A percentile compares a stretch with the other conserved stretches of the same genome.
These are phyloP conservation scores for Biston stratarius DNA, from an alignment of 2,888 invertebrate species.

Conservation along the genomic window DNA sequence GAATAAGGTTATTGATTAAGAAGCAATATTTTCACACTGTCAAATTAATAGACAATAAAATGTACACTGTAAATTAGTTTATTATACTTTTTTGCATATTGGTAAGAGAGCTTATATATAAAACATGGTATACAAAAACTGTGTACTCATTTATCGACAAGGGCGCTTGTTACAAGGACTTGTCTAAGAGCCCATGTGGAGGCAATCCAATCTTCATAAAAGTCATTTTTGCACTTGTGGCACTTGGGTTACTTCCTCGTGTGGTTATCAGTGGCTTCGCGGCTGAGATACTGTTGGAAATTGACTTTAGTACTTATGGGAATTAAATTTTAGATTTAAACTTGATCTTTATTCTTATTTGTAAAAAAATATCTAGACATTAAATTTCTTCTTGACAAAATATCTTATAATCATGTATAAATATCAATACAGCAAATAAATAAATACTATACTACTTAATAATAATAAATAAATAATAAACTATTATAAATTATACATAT, in stretches of 20 bases:
- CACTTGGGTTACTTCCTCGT: slow-evolving; percentile 13
- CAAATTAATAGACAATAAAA: too few relatives aligned
- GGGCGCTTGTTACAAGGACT: slow-evolving; percentile 26
- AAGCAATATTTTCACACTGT: not conserved
- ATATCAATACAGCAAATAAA: too few relatives aligned
- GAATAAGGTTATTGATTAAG: not conserved
- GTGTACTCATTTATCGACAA: slow-evolving; percentile 16
- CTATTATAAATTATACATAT: too few relatives aligned
- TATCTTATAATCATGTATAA: too few relatives aligned
- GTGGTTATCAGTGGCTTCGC: slow-evolving; percentile 17
- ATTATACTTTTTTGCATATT: not conserved
- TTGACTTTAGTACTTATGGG: slow-evolving; percentile 1
- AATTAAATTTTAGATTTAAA: slow-evolving; percentile 2
- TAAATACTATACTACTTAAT: too few relatives aligned
- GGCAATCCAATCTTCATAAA: slow-evolving; percentile 38
- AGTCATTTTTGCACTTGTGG: slow-evolving; percentile 28
- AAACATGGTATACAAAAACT: not conserved
- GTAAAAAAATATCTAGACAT: not conserved
- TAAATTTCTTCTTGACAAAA: not conserved
- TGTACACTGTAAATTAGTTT: not conserved
- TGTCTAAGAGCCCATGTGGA: slow-evolving; percentile 18
- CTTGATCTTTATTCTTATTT: not conserved
- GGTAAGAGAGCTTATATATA: not conserved
- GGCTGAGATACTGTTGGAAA: slow-evolving; percentile 10
- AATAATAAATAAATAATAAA: too few relatives aligned